These are phyloP conservation scores for Collichthys lucidus DNA, from an alignment of 2,113 vertebrate genomes.

Conservation along the genomic window DNA sequence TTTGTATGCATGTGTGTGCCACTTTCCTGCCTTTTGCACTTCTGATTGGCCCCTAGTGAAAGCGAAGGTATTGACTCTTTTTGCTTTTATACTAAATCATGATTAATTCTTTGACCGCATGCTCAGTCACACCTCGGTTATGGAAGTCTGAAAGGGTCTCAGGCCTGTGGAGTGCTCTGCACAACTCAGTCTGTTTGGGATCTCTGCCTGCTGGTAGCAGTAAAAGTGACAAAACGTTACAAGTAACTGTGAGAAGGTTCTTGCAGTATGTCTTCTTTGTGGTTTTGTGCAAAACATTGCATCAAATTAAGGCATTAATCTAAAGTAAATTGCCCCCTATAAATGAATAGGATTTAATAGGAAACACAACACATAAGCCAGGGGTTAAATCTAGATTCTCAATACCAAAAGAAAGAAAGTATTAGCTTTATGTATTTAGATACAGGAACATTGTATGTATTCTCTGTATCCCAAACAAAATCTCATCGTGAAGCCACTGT, in stretches of 20 bases:
- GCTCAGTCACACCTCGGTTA: constrained; percentile 49
- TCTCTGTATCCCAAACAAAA: background rate
- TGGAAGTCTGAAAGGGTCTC: constrained; percentile 19
- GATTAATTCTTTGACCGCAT: constrained; percentile 63
- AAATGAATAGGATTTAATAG: background rate
- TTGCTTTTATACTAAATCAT: constrained; percentile 60
- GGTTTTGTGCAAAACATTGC: background rate
- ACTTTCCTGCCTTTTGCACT: constrained; percentile 28
- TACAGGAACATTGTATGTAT: background rate
- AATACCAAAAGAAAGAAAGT: background rate
- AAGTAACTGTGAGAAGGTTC: background rate
- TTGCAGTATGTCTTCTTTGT: background rate
- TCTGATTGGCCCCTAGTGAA: constrained; percentile 56
- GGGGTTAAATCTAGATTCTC: background rate
- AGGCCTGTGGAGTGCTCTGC: background rate
- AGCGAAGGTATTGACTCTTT: constrained; percentile 59
- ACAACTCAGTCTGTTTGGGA: background rate
- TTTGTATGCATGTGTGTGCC: constrained; percentile 28
- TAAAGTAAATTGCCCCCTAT: background rate
- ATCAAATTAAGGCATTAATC: background rate
- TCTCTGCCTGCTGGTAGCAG: constrained; percentile 7
- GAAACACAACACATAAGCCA: background rate
- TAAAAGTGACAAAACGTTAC: background rate
- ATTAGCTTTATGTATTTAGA: background rate
- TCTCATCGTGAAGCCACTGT: background rate